These are phyloP conservation scores for Aphis craccivora DNA, from an alignment of 1,140 invertebrate genomes.

Conservation along the genomic window DNA sequence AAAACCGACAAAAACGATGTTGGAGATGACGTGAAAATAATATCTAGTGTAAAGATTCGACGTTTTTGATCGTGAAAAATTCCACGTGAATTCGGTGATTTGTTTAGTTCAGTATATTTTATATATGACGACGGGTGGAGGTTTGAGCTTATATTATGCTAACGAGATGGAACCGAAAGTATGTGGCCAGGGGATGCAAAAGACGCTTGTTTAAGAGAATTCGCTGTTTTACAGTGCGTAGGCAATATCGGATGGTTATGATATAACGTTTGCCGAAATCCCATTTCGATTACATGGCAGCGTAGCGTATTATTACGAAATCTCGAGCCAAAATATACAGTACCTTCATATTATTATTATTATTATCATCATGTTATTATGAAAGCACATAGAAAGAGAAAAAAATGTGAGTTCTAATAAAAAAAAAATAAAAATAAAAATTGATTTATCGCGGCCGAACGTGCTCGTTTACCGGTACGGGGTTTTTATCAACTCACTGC, in stretches of 20 bases:
- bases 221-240: background rate
- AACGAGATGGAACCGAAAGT: background rate
- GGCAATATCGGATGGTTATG: background rate
- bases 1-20: background rate
- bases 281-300: background rate
- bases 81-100: background rate
- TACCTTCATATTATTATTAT: background rate
- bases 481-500: background rate
- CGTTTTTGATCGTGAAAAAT: background rate
- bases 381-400: background rate
- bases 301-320: background rate
- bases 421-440: background rate
- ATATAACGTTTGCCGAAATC: conserved; percentile 2
- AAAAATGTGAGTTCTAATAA: background rate
- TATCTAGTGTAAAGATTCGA: background rate
- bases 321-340: background rate
- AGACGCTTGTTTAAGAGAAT: background rate
- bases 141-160: background rate
- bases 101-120: background rate
- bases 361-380: background rate
- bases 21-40: background rate
- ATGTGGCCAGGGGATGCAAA: background rate
- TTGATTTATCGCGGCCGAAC: background rate
- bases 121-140: background rate
- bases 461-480: background rate